These are phyloP conservation scores for Sepioteuthis lessoniana DNA, from an alignment of 2,888 invertebrate genomes.

Conservation along the genomic window DNA sequence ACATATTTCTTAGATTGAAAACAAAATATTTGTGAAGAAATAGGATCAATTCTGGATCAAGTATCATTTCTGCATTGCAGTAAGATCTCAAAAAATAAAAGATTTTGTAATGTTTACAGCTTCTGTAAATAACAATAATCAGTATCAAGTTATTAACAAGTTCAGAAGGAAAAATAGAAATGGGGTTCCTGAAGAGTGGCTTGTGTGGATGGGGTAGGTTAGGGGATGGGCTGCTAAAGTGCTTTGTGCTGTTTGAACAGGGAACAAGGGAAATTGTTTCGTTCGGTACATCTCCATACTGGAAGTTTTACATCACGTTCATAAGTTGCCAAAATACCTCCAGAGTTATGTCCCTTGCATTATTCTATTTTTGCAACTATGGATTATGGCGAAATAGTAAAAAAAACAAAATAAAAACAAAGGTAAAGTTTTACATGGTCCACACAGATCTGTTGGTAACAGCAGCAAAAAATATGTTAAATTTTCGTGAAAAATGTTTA, in stretches of 20 bases:
- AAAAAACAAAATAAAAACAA: neutral
- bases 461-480: neutral
- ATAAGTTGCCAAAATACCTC: neutral
- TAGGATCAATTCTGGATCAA: neutral
- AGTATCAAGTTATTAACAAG: neutral
- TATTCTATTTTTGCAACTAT: neutral
- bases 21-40: neutral
- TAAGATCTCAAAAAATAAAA: neutral
- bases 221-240: neutral
- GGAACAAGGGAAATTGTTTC: neutral
- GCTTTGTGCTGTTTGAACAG: constrained; percentile 14
- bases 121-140: neutral
- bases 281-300: neutral
- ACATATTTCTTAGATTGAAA: neutral
- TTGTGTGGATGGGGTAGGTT: neutral
- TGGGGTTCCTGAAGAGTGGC: neutral
- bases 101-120: neutral
- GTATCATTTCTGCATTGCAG: neutral
- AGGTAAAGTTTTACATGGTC: neutral
- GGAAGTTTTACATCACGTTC: neutral
- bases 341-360: constrained; percentile 8
- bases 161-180: neutral
- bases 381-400: neutral
- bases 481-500: neutral
- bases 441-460: neutral